phyloP scores from a whole-genome alignment of 2,113 vertebrate genomes.

The Helogale parvula region DNA sequence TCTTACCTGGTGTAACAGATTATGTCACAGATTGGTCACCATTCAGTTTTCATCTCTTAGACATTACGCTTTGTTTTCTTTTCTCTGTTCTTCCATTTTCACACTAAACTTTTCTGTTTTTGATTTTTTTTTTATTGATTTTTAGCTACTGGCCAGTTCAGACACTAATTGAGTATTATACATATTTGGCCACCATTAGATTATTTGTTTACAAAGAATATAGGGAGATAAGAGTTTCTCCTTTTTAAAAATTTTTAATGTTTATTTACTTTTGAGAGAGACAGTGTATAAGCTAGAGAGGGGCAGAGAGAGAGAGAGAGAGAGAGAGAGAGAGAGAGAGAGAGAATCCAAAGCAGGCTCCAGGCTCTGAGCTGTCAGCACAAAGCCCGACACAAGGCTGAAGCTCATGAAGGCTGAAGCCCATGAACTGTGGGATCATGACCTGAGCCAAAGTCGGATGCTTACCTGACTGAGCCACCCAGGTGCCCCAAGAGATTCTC shows the following conservation, averaged over 20 bases:
- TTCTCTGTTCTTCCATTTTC: neutral
- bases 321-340: too few relatives aligned
- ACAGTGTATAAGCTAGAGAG: too few relatives aligned
- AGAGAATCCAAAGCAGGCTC: too few relatives aligned
- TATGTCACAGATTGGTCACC: neutral
- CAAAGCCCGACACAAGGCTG: too few relatives aligned
- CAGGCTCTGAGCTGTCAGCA: too few relatives aligned
- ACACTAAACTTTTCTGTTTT: neutral
- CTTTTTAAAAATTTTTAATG: too few relatives aligned
- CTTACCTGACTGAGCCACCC: too few relatives aligned
- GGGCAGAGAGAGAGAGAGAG: too few relatives aligned
- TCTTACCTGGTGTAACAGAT: neutral
- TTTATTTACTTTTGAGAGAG: too few relatives aligned
- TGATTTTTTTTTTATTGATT: neutral
- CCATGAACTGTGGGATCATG: too few relatives aligned
- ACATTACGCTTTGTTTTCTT: neutral
- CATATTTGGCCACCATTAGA: neutral
- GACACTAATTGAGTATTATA: neutral
- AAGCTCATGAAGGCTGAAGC: too few relatives aligned
- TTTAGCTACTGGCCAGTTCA: neutral
- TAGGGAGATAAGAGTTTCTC: neutral
- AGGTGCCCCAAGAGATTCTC: neutral
- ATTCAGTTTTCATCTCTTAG: neutral
- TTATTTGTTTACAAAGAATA: conserved; percentile 18
- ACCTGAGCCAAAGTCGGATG: too few relatives aligned